phyloP scores from a whole-genome alignment of 1,140 invertebrate species.

The Pogonus chalceus region DNA sequence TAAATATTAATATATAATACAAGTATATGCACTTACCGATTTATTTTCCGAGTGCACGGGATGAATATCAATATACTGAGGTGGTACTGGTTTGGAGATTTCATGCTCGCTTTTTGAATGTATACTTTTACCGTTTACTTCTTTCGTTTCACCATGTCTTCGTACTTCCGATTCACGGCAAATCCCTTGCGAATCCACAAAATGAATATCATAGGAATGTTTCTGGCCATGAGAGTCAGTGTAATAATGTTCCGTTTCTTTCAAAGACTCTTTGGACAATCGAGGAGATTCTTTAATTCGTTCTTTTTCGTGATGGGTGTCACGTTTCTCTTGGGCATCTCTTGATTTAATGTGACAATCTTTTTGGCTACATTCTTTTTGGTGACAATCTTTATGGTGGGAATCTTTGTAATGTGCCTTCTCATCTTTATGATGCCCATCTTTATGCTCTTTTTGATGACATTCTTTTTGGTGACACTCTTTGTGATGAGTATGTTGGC shows the following conservation, averaged over 20 bases:
- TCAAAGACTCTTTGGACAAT: not conserved
- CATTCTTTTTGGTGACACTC: constrained; percentile 16
- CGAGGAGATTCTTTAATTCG: not conserved
- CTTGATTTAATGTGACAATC: constrained; percentile 13
- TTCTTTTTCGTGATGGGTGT: constrained; percentile 17
- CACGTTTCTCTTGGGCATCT: constrained; percentile 12
- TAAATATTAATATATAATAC: too few relatives aligned
- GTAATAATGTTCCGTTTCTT: constrained; percentile 21
- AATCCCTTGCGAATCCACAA: constrained; percentile 32
- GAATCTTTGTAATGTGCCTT: constrained; percentile 9
- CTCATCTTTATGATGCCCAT: constrained; percentile 20
- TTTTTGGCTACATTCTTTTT: constrained; percentile 4
- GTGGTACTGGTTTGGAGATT: constrained; percentile 18
- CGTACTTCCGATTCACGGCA: constrained; percentile 29
- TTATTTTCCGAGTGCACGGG: constrained; percentile 26
- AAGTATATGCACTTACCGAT: constrained; percentile 14
- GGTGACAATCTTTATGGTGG: constrained; percentile 15
- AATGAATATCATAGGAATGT: constrained; percentile 30
- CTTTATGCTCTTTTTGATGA: constrained; percentile 16
- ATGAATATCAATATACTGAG: constrained; percentile 28
- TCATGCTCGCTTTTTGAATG: constrained; percentile 14
- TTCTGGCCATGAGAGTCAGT: constrained; percentile 29
- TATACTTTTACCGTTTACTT: constrained; percentile 13
- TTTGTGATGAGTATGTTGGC: constrained; percentile 32
- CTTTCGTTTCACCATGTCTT: constrained; percentile 17